Evolutionary conservation across 2,113 vertebrate species (phyloP).

Genomic region (Echinops telfairi): DNA sequence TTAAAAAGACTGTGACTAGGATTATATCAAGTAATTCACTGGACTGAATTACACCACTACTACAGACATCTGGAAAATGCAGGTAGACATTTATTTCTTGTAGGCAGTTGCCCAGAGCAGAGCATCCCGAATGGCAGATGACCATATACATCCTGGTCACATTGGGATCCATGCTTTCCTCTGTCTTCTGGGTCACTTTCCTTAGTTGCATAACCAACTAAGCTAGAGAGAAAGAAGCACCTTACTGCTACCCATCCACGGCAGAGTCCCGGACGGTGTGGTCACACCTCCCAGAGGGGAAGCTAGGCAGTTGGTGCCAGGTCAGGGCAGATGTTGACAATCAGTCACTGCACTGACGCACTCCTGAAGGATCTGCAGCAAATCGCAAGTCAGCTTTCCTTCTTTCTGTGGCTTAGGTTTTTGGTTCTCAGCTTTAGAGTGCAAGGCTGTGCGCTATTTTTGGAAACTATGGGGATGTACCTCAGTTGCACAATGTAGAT

Average conservation of each 20-base stretch:
- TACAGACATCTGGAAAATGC: neutral
- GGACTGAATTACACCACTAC: no score
- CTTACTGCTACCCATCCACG: neutral
- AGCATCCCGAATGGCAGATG: neutral
- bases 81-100: neutral
- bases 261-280: neutral
- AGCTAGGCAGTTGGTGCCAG: neutral
- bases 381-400: neutral
- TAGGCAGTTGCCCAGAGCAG: neutral
- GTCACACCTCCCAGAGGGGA: neutral
- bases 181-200: no score
- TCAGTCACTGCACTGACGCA: neutral
- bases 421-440: neutral
- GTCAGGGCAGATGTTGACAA: neutral
- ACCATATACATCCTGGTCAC: neutral
- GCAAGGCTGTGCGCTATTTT: neutral
- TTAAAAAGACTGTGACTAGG: no score
- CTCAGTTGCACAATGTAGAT: no score
- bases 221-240: neutral
- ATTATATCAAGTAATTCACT: no score
- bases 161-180: neutral
- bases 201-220: fast-evolving
- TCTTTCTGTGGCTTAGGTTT: neutral
- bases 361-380: no score
- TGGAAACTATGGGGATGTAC: neutral